Percentiles rank a stretch among this genome's conserved stretches.
phyloP scores from a whole-genome alignment of 2,797 vertebrate species.

The Leuciscus waleckii region DNA sequence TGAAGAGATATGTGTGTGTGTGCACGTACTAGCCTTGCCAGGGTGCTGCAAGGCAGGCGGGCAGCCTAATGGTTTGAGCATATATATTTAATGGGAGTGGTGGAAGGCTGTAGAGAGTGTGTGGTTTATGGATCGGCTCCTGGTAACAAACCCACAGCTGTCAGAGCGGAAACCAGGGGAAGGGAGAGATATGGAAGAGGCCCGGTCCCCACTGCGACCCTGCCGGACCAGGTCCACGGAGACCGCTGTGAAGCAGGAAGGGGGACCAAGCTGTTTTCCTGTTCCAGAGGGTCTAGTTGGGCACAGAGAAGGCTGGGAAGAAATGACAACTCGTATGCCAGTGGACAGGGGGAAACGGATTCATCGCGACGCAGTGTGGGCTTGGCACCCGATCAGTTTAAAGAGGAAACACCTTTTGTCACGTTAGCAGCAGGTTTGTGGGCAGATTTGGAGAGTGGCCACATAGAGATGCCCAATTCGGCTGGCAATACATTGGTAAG shows the following conservation, averaged over 20 bases:
- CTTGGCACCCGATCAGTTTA: slow-evolving; percentile 53
- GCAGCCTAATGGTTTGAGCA: slow-evolving; percentile 69
- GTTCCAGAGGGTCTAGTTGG: slow-evolving; percentile 57
- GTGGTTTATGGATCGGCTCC: slow-evolving; percentile 66
- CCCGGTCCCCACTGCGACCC: slow-evolving; percentile 62
- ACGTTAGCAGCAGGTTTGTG: slow-evolving; percentile 53
- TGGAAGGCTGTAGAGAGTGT: slow-evolving; percentile 58
- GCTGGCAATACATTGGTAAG: slow-evolving; percentile 16
- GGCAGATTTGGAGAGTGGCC: slow-evolving; percentile 45
- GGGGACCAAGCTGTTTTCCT: slow-evolving; percentile 61
- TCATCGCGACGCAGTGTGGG: slow-evolving; percentile 52
- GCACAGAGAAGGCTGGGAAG: slow-evolving; percentile 53
- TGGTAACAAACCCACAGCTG: slow-evolving; percentile 67
- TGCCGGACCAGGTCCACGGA: slow-evolving; percentile 59
- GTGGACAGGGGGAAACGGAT: slow-evolving; percentile 51
- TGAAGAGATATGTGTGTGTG: slow-evolving; percentile 3
- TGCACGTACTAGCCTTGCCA: slow-evolving; percentile 53
- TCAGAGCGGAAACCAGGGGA: slow-evolving; percentile 63
- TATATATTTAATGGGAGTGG: slow-evolving; percentile 70
- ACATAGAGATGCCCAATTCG: slow-evolving; percentile 21
- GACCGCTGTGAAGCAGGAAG: slow-evolving; percentile 62
- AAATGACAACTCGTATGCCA: slow-evolving; percentile 57
- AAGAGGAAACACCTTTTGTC: slow-evolving; percentile 63
- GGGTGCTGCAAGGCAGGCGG: slow-evolving; percentile 51
- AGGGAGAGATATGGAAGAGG: slow-evolving; percentile 51